Base-by-base conservation (phyloP, 2,797 vertebrate genomes). In the Epinephelus coioides region DNA sequence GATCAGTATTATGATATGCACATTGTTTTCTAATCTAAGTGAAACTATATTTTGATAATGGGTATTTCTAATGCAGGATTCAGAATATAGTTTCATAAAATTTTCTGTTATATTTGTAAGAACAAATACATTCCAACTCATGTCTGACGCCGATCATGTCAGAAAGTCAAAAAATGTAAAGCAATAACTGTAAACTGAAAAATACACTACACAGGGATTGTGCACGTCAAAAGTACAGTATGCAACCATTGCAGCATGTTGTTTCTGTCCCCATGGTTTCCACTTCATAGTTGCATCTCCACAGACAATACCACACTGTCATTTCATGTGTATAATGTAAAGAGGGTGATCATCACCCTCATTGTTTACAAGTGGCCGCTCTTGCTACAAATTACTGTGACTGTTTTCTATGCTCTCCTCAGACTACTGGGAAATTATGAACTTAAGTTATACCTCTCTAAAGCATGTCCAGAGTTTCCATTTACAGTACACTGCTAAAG, bases 301-400 rank as follows among this genome's bases (percentile, higher is more conserved):
- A 64, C 44, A 74, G 10, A 67, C 18, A 9, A 14, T 11, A 44
- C 64, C 15, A 67, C 60, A 34, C 11, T 25, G 2, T 49, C 11
- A 2, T 79, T 67, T 63, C 13, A 57, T 83, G 64, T 83, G 3
- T 76, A 40, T 73, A 47, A 30, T 73, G 6, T 69, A 9, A 69
- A 72, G n/a, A 75, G 73, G 40, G 78, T 40, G 21, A 56, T 62
- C n/a, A 9, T 67, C 27, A 70, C 59, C 59, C 67, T 57, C 15
- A 11, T 40, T 88, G 86, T 87, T 90, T 88, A 86, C 77, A 88
- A 85, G 73, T 73, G 76, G 79, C 77, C 19, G 17, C 66, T 76
- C 10, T 38, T 66, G 79, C 78, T 81, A 82, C 73, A 82, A 76
- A 71, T 80, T 77, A 76, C 77, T 78, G 67, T 81, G 83, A 82